These are phyloP conservation scores for Dolomedes plantarius DNA, from an alignment of 2,888 invertebrate genomes.

Conservation along the genomic window DNA sequence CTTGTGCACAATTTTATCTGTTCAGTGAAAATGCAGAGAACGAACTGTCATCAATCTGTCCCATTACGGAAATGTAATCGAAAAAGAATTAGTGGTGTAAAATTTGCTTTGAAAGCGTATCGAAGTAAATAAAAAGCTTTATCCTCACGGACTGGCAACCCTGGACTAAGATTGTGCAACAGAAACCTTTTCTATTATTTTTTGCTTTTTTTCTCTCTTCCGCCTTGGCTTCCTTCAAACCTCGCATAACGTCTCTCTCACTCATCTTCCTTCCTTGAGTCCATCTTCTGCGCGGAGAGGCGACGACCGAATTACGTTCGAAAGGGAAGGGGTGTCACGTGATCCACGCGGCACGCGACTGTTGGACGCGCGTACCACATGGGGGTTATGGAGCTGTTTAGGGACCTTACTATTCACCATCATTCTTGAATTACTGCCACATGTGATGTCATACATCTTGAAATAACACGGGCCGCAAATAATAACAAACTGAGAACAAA, in stretches of 20 bases:
- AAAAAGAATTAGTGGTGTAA: too few relatives aligned
- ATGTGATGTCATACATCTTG: not conserved
- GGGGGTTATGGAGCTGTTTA: not conserved
- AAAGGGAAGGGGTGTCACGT: constrained; percentile 17
- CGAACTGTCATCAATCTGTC: too few relatives aligned
- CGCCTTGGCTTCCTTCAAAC: not conserved
- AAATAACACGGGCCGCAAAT: too few relatives aligned
- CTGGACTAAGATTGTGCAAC: too few relatives aligned
- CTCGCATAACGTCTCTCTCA: not conserved
- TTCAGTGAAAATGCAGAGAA: too few relatives aligned
- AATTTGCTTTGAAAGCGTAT: too few relatives aligned
- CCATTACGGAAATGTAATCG: too few relatives aligned
- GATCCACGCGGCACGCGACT: constrained; percentile 36
- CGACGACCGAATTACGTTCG: constrained; percentile 35
- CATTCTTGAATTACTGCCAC: not conserved
- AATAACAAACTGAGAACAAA: not conserved
- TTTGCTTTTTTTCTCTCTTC: not conserved
- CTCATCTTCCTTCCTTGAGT: not conserved
- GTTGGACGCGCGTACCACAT: not conserved
- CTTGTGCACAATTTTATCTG: too few relatives aligned
- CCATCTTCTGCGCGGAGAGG: constrained; percentile 10
- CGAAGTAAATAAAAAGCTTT: too few relatives aligned
- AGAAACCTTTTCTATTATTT: not conserved
- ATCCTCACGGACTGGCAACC: too few relatives aligned
- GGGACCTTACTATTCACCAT: not conserved